Percentiles rank a stretch among this genome's conserved stretches.
phyloP scores from a whole-genome alignment of 2,888 invertebrate genomes.

The Synergus japonicus region DNA sequence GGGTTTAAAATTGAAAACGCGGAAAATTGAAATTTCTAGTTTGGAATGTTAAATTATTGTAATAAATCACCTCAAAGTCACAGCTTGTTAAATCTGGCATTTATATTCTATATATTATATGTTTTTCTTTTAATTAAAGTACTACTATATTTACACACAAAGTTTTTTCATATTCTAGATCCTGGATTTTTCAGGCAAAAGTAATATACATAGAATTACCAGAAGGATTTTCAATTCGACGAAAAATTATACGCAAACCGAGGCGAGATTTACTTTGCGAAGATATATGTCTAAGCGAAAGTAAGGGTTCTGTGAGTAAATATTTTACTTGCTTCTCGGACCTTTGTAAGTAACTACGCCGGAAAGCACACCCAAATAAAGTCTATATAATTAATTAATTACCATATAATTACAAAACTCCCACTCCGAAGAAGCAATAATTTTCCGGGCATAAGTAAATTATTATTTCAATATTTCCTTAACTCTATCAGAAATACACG shows the following conservation, averaged over 20 bases:
- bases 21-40: slow-evolving; percentile 5
- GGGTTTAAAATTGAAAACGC: background rate
- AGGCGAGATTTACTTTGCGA: slow-evolving; percentile 55
- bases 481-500: background rate
- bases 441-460: no score
- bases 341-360: background rate
- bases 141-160: background rate
- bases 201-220: slow-evolving; percentile 63
- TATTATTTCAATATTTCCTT: no score
- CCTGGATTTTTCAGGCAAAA: slow-evolving; percentile 51
- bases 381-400: background rate
- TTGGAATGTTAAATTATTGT: background rate
- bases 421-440: no score
- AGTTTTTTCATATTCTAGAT: background rate
- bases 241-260: slow-evolving; percentile 62
- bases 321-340: slow-evolving; percentile 63
- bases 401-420: no score
- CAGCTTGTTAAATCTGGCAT: background rate
- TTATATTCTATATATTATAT: no score
- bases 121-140: background rate
- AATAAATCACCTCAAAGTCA: background rate
- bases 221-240: slow-evolving; percentile 62
- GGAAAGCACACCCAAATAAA: background rate
- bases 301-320: slow-evolving; percentile 57
- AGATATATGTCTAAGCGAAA: slow-evolving; percentile 51